Percentiles rank a stretch among this genome's conserved stretches.
These are phyloP conservation scores for Taurulus bubalis DNA, from an alignment of 2,113 vertebrate genomes.

Conservation along the genomic window DNA sequence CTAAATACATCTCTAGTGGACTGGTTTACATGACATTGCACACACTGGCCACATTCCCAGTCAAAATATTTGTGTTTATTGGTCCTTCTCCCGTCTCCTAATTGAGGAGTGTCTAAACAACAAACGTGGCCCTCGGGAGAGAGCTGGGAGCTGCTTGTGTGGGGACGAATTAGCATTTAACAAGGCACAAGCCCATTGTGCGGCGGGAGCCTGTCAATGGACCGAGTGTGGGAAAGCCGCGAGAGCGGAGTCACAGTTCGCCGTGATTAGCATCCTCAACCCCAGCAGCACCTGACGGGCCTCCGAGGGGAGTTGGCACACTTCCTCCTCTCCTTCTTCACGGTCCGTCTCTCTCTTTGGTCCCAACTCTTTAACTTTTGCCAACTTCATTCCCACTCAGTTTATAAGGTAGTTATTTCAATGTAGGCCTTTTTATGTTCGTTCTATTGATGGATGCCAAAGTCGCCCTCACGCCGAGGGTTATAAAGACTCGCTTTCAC, in stretches of 20 bases:
- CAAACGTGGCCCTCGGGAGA: slow-evolving; percentile 47
- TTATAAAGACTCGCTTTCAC: not conserved
- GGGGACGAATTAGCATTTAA: slow-evolving; percentile 80
- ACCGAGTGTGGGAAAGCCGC: slow-evolving; percentile 82
- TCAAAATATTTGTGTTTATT: slow-evolving; percentile 65
- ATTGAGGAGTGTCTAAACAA: slow-evolving; percentile 56
- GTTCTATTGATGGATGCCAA: slow-evolving; percentile 39
- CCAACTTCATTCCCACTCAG: slow-evolving; percentile 42
- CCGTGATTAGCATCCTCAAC: slow-evolving; percentile 73
- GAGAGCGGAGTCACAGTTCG: slow-evolving; percentile 77
- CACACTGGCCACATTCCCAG: not conserved
- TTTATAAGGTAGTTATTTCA: slow-evolving; percentile 21
- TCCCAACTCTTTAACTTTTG: slow-evolving; percentile 32
- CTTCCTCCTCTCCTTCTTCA: slow-evolving; percentile 21
- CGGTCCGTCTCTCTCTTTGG: slow-evolving; percentile 9
- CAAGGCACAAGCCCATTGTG: slow-evolving; percentile 83
- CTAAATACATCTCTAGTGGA: not conserved
- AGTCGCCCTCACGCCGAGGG: not conserved
- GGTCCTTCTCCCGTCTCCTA: slow-evolving; percentile 25
- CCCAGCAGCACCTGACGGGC: slow-evolving; percentile 55
- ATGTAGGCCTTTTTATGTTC: slow-evolving; percentile 25
- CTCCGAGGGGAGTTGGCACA: slow-evolving; percentile 75
- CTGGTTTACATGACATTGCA: not conserved
- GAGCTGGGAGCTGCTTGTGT: slow-evolving; percentile 54
- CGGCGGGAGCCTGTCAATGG: slow-evolving; percentile 54